phyloP scores from a whole-genome alignment of 2,797 vertebrate genomes.

The Coluber constrictor region DNA sequence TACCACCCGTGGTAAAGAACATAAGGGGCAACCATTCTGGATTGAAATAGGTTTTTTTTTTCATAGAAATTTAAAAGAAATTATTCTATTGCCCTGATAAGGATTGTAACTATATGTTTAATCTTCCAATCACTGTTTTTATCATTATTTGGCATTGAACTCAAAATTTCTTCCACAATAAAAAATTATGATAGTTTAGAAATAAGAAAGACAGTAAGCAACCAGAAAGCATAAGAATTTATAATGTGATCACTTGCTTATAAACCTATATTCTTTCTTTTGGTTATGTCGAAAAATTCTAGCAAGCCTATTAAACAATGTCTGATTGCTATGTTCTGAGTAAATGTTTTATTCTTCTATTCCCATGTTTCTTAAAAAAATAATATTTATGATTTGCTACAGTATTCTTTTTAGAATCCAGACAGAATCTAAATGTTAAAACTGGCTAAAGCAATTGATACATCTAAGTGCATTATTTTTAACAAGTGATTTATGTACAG shows the following conservation, averaged over 20 bases:
- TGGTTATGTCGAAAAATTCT: not conserved
- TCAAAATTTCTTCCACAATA: not conserved
- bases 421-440: constrained; percentile 34
- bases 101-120: not conserved
- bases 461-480: constrained; percentile 21
- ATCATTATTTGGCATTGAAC: not conserved
- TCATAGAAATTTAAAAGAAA: not conserved
- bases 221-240: not conserved
- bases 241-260: not conserved
- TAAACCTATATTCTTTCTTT: not conserved
- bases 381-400: not conserved
- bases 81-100: not conserved
- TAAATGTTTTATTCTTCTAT: constrained; percentile 21
- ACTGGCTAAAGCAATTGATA: constrained; percentile 10
- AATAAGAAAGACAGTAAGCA: not conserved
- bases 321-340: not conserved
- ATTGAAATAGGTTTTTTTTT: not conserved
- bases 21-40: not conserved
- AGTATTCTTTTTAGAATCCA: constrained; percentile 15
- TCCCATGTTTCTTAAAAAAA: constrained; percentile 1
- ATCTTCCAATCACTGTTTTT: not conserved
- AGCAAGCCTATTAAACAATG: constrained; percentile 20
- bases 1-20: not conserved
- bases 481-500: constrained; percentile 18
- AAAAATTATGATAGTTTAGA: not conserved